These are phyloP conservation scores for Yoshiicerus persimilis DNA, from an alignment of 1,140 invertebrate genomes.

Conservation along the genomic window DNA sequence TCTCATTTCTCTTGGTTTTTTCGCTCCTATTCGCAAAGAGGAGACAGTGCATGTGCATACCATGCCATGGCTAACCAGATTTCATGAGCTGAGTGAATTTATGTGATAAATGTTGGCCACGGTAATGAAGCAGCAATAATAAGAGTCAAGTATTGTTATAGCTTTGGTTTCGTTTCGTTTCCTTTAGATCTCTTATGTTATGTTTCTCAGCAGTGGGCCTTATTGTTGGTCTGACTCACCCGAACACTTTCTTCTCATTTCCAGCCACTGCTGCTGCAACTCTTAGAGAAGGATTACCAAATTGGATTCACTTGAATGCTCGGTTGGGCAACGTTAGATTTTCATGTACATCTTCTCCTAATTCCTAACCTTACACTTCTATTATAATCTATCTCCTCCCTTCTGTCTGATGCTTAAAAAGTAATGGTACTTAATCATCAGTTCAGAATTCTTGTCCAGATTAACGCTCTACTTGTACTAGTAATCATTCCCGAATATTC, in stretches of 20 bases:
- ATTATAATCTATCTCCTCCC: not conserved
- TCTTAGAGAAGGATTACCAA: not conserved
- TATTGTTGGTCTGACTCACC: not conserved
- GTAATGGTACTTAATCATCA: not conserved
- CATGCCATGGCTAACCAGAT: not conserved
- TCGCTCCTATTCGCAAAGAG: not conserved
- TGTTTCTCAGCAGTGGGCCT: not conserved
- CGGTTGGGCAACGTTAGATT: not conserved
- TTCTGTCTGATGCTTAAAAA: not conserved
- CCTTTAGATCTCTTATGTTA: not conserved
- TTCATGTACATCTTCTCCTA: not conserved
- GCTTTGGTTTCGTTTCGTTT: not conserved
- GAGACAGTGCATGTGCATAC: not conserved
- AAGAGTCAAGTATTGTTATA: not conserved
- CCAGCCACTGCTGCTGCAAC: not conserved
- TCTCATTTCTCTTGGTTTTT: not conserved
- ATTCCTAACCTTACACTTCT: not conserved
- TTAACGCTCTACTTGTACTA: not conserved
- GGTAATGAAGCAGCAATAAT: conserved; percentile 17
- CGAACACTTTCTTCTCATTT: not conserved
- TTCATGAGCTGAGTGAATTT: not conserved
- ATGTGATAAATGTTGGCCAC: conserved; percentile 6
- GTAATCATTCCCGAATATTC: not conserved
- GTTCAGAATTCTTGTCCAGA: not conserved
- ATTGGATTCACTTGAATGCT: conserved; percentile 6